Percentiles rank a stretch among this genome's conserved stretches.
Conservation (phyloP, 2,113 vertebrate genomes). For the Jaculus jaculus region DNA sequence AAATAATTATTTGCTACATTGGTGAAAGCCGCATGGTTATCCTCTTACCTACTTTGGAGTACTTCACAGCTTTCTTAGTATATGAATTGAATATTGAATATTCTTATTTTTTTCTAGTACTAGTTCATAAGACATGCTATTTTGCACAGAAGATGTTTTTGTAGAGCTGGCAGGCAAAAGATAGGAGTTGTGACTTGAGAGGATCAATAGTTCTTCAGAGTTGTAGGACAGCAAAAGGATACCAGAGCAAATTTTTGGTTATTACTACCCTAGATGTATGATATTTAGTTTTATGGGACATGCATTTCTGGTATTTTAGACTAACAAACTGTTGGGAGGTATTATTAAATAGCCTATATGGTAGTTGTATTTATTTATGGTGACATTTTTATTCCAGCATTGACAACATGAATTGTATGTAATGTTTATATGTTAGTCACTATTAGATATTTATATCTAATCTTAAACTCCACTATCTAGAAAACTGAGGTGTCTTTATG, state of each 20-base stretch:
- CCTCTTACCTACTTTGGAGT: not conserved
- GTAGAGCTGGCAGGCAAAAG: not conserved
- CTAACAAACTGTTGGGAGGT: not conserved
- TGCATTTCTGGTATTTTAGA: not conserved
- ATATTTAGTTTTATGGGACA: not conserved
- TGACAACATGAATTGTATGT: not conserved
- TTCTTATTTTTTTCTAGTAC: not conserved
- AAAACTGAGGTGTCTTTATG: not conserved
- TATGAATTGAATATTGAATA: not conserved
- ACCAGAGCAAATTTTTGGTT: not conserved
- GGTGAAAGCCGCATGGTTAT: not conserved
- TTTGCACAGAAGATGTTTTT: not conserved
- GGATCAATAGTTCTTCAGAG: not conserved
- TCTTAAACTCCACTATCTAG: not conserved
- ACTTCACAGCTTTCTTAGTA: not conserved
- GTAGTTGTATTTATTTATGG: conserved; percentile 11
- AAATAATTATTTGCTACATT: not conserved
- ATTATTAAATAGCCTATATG: conserved; percentile 15
- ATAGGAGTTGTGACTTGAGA: not conserved
- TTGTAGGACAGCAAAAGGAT: not conserved
- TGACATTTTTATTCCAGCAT: not conserved
- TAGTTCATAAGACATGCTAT: not conserved
- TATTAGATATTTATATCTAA: not conserved
- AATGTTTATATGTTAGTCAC: not conserved
- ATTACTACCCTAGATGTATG: not conserved